phyloP scores from a whole-genome alignment of 2,888 invertebrate species.

The Rotaria sp. region DNA sequence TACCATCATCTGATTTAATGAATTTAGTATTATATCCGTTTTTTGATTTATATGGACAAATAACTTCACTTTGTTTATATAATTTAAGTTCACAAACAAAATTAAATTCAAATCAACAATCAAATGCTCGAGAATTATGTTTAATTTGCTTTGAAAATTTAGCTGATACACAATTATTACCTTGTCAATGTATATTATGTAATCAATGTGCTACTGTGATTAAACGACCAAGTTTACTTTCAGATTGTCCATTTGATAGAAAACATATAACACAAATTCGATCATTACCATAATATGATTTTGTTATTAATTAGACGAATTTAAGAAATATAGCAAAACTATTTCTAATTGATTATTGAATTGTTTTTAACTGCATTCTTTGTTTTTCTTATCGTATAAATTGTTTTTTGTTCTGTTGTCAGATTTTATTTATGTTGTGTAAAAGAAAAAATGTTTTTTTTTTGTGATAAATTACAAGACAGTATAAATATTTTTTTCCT shows the following conservation, averaged over 20 bases:
- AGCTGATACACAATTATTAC: not conserved
- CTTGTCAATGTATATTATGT: not conserved
- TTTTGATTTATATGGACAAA: constrained; percentile 12
- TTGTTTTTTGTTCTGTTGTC: not conserved
- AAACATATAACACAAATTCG: not conserved
- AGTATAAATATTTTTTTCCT: not conserved
- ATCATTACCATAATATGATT: not conserved
- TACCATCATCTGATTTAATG: too few species aligned
- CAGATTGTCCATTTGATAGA: constrained; percentile 17
- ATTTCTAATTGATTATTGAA: too few species aligned
- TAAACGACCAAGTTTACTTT: not conserved
- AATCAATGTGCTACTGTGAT: not conserved
- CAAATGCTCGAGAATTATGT: not conserved
- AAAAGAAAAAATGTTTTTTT: not conserved
- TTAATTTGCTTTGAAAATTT: not conserved
- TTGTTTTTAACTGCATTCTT: not conserved
- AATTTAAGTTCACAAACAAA: not conserved
- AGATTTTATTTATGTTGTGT: not conserved
- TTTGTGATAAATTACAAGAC: not conserved
- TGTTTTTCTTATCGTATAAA: not conserved
- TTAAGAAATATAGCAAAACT: too few species aligned
- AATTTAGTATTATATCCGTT: not conserved
- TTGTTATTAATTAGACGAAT: not conserved
- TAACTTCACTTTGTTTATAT: not conserved
- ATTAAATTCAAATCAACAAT: not conserved